Conservation (phyloP, 2,113 vertebrate genomes). For the Nerophis ophidion region DNA sequence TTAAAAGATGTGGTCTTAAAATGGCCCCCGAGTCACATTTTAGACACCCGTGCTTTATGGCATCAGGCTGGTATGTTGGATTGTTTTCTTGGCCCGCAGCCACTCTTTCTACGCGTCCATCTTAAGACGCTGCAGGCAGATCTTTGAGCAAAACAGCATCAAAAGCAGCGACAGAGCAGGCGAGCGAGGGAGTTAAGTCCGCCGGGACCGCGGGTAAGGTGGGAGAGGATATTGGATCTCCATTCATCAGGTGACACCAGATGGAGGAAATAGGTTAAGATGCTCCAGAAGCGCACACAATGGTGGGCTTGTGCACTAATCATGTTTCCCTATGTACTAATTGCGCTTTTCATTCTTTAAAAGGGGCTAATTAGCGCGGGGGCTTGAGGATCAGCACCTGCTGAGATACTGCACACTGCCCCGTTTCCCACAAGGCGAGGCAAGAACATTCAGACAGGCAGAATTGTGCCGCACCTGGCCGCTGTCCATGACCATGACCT, state of each 20-base stretch:
- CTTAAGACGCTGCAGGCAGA: background rate
- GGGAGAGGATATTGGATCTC: background rate
- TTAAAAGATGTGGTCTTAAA: too few species aligned
- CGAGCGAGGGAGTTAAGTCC: background rate
- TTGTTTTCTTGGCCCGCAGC: background rate
- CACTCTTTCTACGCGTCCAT: background rate
- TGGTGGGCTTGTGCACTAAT: background rate
- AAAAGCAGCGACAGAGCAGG: background rate
- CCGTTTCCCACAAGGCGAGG: too few species aligned
- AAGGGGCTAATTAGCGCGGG: too few species aligned
- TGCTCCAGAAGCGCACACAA: background rate
- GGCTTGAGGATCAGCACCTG: too few species aligned
- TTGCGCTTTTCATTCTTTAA: too few species aligned
- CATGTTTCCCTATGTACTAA: background rate
- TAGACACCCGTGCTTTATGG: background rate
- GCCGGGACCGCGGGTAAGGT: background rate
- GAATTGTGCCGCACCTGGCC: conserved; percentile 79
- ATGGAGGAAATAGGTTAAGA: background rate
- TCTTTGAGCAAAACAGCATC: background rate
- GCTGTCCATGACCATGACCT: conserved; percentile 92
- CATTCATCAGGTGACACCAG: background rate
- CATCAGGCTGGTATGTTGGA: background rate
- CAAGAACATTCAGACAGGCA: too few species aligned
- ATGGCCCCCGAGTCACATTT: too few species aligned
- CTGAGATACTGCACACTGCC: too few species aligned